A percentile compares a stretch with the other conserved stretches of the same genome.
phyloP scores from a whole-genome alignment of 2,113 vertebrate genomes.

The Papio anubis region DNA sequence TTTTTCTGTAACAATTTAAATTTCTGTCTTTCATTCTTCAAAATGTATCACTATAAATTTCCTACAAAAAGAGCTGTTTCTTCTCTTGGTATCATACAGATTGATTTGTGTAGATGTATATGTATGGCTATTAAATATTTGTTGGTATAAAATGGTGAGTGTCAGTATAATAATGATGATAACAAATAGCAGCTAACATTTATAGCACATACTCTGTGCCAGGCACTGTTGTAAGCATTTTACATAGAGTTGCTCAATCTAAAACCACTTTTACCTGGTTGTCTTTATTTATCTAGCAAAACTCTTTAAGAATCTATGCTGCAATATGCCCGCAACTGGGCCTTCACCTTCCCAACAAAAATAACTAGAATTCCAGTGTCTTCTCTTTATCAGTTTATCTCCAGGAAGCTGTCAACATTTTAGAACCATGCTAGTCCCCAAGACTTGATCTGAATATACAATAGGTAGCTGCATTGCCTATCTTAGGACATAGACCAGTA shows the following conservation, averaged over 20 bases:
- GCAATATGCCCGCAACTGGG: slow-evolving; percentile 12
- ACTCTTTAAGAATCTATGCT: slow-evolving; percentile 35
- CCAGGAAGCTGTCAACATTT: slow-evolving; percentile 25
- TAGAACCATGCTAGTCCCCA: background rate
- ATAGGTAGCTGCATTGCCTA: background rate
- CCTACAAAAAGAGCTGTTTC: background rate
- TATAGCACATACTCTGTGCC: background rate
- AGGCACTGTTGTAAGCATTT: slow-evolving; percentile 11
- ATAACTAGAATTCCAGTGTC: slow-evolving; percentile 49
- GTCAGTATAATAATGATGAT: background rate
- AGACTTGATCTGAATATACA: background rate
- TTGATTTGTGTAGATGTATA: background rate
- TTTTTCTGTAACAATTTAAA: background rate
- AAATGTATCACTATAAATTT: slow-evolving; percentile 36
- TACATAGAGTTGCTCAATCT: slow-evolving; percentile 29
- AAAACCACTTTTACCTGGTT: slow-evolving; percentile 40
- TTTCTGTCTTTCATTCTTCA: slow-evolving; percentile 37
- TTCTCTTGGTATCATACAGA: background rate
- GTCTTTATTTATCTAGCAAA: slow-evolving; percentile 41
- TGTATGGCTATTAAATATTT: background rate
- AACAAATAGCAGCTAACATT: background rate
- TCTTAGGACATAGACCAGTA: background rate
- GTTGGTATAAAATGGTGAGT: background rate
- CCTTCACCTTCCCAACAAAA: slow-evolving; percentile 33
- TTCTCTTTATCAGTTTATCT: slow-evolving; percentile 47